Evolutionary conservation across 1,140 invertebrate genomes (phyloP), one percentile per base, ranked within the genome.

Genomic region (Drosophila pruinosa): DNA sequence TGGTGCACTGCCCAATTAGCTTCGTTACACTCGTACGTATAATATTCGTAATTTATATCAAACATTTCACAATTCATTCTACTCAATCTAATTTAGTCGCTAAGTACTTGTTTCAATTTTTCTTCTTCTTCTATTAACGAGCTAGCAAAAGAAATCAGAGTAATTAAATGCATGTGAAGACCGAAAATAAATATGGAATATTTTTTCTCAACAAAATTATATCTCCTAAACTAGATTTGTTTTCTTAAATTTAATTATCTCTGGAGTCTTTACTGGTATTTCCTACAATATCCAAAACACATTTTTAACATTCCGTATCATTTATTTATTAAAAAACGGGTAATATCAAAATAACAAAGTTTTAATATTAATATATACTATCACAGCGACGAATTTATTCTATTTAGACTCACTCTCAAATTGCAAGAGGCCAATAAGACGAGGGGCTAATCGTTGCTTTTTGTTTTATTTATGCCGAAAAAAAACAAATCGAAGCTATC

Each of bases 1-100:
- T 89, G 85, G 81, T 86, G 81, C 81, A 86, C 81, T 75, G 70
- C 81, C 82, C 43, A 56, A 77, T 59, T 59, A 76, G 81, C 80
- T 85, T 83, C 65, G 72, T 83, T 75, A 28, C 68, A 75, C 21
- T 56, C 39, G 65, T 56, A 57, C 50, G 58, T 77, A 80, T 62
- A 68, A 22, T 24, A 56, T n/a, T 52, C 34, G 24, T 52, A 26
- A 41, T 22, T 8, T 43, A 43, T 39, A 34, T 56, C 24, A 56
- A 24, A 28, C 39, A 53, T 59, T n/a, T n/a, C n/a, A 39, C 50
- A 22, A 43, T 39, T 24, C 34, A 39, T 53, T 15, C 19, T 34
- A 59, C 21, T 31, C 58, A 48, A 48, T 19, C 2, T 54, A 31
- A 54, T 52, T 10, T 70, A 70, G 22, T 8, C 48, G 67, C 67